Conservation (phyloP, 2,113 vertebrate species). For the Felis chaus region DNA sequence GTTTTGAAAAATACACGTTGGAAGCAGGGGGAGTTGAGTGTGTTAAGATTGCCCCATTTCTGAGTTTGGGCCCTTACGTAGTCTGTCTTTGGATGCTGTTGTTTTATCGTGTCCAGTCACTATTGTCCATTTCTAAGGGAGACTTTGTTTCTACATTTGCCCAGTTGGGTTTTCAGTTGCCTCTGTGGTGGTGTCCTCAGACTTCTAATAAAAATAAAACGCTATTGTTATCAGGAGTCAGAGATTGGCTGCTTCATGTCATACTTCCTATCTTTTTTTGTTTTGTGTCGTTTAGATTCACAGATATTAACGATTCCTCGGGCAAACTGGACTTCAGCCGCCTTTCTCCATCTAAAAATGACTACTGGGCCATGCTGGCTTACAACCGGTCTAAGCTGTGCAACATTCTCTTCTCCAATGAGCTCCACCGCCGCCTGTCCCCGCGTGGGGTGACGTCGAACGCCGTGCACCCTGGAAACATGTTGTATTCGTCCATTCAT, state of each 20-base stretch:
- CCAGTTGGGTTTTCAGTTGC: not conserved
- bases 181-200: not conserved
- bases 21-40: rapidly evolving
- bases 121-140: not conserved
- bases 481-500: slow-evolving; percentile 96
- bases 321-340: slow-evolving; percentile 92
- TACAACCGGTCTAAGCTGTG: slow-evolving; percentile 98
- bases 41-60: not conserved
- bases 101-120: not conserved
- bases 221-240: not conserved
- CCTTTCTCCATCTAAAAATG: slow-evolving; percentile 91
- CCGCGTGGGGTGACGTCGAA: slow-evolving; percentile 92
- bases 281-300: slow-evolving; percentile 88
- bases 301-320: slow-evolving; percentile 90
- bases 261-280: slow-evolving; percentile 56
- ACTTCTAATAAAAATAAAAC: slow-evolving; percentile 47
- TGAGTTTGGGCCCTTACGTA: not conserved
- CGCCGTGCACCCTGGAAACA: slow-evolving; percentile 95
- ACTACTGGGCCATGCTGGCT: slow-evolving; percentile 97
- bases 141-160: not conserved
- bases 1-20: slow-evolving; percentile 38
- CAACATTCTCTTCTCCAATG: slow-evolving; percentile 94
- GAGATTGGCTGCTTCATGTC: not conserved
- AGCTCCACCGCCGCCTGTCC: slow-evolving; percentile 94
- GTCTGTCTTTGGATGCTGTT: not conserved